phyloP scores from a whole-genome alignment of 1,140 invertebrate genomes.

The Littorina saxatilis region DNA sequence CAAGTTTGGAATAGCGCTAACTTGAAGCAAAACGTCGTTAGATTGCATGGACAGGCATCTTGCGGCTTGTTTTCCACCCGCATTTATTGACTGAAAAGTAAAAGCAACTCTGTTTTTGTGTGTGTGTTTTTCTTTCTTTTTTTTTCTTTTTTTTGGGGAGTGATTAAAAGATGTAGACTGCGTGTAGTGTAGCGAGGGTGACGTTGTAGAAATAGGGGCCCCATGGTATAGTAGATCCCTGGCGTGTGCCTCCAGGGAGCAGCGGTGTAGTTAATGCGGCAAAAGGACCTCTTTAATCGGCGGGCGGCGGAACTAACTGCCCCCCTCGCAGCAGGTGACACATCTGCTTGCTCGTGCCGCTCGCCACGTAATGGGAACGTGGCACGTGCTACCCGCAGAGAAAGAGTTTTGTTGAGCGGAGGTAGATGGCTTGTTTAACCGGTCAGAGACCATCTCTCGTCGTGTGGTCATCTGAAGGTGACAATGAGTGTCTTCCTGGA shows the following conservation, averaged over 20 bases:
- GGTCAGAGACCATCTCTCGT: too few relatives aligned
- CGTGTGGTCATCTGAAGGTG: not conserved
- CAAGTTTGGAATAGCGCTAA: too few relatives aligned
- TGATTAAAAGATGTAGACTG: not conserved
- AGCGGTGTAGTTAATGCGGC: conserved; percentile 3
- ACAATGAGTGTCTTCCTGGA: conserved; percentile 12
- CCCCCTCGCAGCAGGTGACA: conserved; percentile 21
- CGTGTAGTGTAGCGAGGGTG: not conserved
- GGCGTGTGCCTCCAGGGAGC: not conserved
- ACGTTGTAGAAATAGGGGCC: too few relatives aligned
- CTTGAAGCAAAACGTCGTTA: not conserved
- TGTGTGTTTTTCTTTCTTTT: not conserved
- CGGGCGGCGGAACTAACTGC: conserved; percentile 22
- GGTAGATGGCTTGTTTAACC: too few relatives aligned
- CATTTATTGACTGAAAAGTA: not conserved
- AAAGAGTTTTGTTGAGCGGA: not conserved
- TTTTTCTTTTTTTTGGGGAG: too few relatives aligned
- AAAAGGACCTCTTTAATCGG: conserved; percentile 6
- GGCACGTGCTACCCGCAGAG: conserved; percentile 1
- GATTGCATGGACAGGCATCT: not conserved
- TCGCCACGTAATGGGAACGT: conserved; percentile 8
- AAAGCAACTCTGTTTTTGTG: not conserved
- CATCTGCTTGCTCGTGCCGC: conserved; percentile 21
- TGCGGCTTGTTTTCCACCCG: not conserved
- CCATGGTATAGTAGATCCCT: not conserved